These are phyloP conservation scores for Gibbula magus DNA, from an alignment of 2,888 invertebrate species.

Conservation along the genomic window DNA sequence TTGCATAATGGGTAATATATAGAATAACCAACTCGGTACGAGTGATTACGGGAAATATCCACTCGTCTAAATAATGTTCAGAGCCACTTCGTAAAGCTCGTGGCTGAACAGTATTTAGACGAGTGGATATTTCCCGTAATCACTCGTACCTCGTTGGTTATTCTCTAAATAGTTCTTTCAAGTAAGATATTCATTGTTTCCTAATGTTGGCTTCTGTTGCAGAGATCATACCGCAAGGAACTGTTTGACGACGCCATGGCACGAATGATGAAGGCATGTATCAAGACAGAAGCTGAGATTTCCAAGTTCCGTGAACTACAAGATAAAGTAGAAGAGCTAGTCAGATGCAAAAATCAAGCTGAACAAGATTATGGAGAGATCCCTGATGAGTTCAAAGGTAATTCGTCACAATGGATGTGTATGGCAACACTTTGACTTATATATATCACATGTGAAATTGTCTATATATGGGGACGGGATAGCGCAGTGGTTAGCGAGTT, in stretches of 20 bases:
- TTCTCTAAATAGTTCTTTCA: too few relatives aligned
- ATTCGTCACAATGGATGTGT: neutral
- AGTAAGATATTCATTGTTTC: neutral
- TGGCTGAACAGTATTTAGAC: too few relatives aligned
- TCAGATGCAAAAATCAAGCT: slow-evolving; percentile 85
- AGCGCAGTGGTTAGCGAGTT: too few relatives aligned
- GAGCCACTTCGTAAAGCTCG: too few relatives aligned
- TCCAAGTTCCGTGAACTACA: slow-evolving; percentile 83
- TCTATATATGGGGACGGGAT: too few relatives aligned
- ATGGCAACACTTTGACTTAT: neutral
- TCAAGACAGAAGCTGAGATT: slow-evolving; percentile 90
- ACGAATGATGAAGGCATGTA: slow-evolving; percentile 86
- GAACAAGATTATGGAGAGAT: slow-evolving; percentile 96
- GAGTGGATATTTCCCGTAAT: too few relatives aligned
- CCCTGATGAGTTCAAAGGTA: slow-evolving; percentile 92
- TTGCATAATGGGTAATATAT: too few relatives aligned
- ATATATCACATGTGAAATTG: too few relatives aligned
- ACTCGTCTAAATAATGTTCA: too few relatives aligned
- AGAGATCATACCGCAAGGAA: slow-evolving; percentile 95
- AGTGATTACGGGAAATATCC: too few relatives aligned
- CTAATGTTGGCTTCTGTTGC: slow-evolving; percentile 60
- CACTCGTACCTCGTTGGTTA: too few relatives aligned
- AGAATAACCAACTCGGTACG: too few relatives aligned
- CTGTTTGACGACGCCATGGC: slow-evolving; percentile 92
- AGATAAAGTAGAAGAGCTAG: slow-evolving; percentile 79